Percentiles rank a stretch among this genome's conserved stretches.
phyloP scores from a whole-genome alignment of 2,113 vertebrate genomes.

The Pica pica region DNA sequence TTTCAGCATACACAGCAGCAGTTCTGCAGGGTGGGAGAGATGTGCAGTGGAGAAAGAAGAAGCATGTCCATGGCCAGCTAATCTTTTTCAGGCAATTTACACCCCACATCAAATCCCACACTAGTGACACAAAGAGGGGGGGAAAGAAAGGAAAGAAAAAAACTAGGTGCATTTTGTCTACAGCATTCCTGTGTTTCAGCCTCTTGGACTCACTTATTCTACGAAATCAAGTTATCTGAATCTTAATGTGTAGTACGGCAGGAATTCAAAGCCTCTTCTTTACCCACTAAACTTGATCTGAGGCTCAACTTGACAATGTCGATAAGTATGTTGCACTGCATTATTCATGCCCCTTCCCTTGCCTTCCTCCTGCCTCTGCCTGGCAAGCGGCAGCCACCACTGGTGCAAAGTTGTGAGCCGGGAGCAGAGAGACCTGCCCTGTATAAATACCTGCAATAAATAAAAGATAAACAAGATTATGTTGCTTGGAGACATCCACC shows the following conservation, averaged over 20 bases:
- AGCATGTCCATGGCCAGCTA: fast-evolving
- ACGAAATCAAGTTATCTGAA: constrained; percentile 9
- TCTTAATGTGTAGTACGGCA: constrained; percentile 2
- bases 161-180: background rate
- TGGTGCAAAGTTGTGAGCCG: background rate
- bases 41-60: background rate
- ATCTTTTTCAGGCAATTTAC: background rate
- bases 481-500: background rate
- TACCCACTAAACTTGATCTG: background rate
- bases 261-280: constrained; percentile 29
- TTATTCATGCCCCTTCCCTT: constrained; percentile 45
- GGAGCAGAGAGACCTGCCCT: constrained; percentile 22
- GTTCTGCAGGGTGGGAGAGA: background rate
- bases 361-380: constrained; percentile 19
- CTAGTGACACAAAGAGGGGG: background rate
- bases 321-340: constrained; percentile 43
- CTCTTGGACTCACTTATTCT: background rate
- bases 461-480: constrained; percentile 61
- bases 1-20: background rate
- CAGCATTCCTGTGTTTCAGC: background rate
- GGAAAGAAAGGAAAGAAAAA: fast-evolving
- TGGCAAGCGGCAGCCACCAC: background rate
- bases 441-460: constrained; percentile 51
- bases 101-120: background rate
- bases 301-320: constrained; percentile 32